Evolutionary conservation across 2,888 invertebrate genomes (phyloP).

Genomic region (Zeuzera pyrina): DNA sequence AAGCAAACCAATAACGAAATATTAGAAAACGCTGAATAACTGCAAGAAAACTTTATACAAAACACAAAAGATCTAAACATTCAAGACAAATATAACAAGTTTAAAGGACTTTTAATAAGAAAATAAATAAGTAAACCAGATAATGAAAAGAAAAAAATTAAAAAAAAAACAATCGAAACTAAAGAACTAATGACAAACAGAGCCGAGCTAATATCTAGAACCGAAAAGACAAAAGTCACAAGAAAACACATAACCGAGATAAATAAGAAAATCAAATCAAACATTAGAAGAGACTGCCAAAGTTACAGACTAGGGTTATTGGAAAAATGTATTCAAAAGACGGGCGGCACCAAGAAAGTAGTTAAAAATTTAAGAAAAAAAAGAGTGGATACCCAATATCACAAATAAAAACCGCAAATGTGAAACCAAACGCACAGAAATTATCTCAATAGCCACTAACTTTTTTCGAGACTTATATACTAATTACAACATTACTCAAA

Average conservation of each 20-base stretch:
- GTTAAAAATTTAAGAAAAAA: background rate
- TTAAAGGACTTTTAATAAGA: background rate
- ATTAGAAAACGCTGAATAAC: background rate
- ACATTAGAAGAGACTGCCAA: background rate
- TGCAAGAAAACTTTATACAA: background rate
- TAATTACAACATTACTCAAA: background rate
- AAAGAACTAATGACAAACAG: background rate
- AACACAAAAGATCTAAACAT: background rate
- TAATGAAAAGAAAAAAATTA: background rate
- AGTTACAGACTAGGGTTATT: background rate
- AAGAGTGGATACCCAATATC: background rate
- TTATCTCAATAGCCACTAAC: constrained; percentile 2
- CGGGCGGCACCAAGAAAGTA: background rate
- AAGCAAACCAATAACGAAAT: background rate
- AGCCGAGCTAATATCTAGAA: background rate
- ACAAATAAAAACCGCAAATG: background rate
- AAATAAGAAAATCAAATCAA: too few species aligned
- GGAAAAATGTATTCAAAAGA: background rate
- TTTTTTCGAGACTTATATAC: constrained; percentile 3
- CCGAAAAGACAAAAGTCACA: background rate
- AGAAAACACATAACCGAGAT: too few species aligned
- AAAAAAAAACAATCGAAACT: background rate
- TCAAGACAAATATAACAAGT: background rate
- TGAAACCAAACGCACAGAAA: background rate
- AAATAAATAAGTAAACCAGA: background rate